phyloP scores from a whole-genome alignment of 2,888 invertebrate genomes.

The Crossocerus cetratus region DNA sequence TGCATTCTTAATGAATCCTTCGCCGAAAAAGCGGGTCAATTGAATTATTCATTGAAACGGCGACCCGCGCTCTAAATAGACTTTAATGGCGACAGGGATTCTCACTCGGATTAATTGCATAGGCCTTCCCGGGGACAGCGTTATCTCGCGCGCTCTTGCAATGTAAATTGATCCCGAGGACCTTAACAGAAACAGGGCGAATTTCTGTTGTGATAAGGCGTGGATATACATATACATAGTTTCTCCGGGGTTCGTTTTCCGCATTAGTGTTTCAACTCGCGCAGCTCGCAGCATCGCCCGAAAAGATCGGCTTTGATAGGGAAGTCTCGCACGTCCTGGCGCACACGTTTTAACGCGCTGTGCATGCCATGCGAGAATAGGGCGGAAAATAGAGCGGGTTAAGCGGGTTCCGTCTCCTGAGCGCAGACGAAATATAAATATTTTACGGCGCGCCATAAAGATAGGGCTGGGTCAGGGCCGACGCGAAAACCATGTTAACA shows the following conservation, averaged over 20 bases:
- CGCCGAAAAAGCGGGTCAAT: constrained; percentile 53
- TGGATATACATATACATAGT: too few species aligned
- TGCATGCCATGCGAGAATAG: not conserved
- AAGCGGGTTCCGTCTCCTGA: constrained; percentile 49
- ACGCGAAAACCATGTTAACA: constrained; percentile 52
- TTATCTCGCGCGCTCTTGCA: not conserved
- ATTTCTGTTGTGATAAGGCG: too few species aligned
- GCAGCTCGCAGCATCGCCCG: not conserved
- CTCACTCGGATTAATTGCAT: constrained; percentile 23
- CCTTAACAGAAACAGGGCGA: not conserved
- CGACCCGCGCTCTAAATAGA: constrained; percentile 29
- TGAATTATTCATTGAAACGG: constrained; percentile 54
- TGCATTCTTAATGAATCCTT: constrained; percentile 56
- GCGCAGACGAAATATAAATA: constrained; percentile 65
- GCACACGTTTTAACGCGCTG: not conserved
- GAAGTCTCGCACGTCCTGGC: not conserved
- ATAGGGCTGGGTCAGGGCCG: constrained; percentile 37
- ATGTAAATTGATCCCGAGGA: not conserved
- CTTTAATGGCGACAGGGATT: constrained; percentile 25
- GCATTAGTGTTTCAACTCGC: constrained; percentile 11
- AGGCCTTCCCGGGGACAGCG: not conserved
- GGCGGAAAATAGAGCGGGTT: not conserved
- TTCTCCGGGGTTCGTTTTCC: not conserved
- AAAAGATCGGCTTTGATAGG: constrained; percentile 16
- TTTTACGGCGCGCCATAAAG: constrained; percentile 63